These are phyloP conservation scores for Diachasmimorpha longicaudata DNA, from an alignment of 1,140 invertebrate species.

Conservation along the genomic window DNA sequence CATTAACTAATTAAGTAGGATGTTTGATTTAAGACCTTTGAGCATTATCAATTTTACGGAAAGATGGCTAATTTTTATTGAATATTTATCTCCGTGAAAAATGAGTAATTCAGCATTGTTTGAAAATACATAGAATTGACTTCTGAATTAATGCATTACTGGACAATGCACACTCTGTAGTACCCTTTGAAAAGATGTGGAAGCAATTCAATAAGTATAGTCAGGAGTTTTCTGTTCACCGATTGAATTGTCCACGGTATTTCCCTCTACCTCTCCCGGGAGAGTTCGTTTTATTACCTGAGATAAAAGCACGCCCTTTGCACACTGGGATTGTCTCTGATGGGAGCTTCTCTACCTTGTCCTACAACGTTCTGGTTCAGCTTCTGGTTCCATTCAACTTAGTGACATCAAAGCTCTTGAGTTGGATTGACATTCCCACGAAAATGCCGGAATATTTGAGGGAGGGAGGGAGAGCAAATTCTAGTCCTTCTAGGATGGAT, in stretches of 20 bases:
- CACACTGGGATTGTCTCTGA: background rate
- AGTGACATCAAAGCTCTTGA: background rate
- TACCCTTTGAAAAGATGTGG: background rate
- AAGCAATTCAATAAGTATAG: background rate
- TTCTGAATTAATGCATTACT: background rate
- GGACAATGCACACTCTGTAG: background rate
- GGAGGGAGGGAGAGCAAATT: background rate
- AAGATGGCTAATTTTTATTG: too few relatives aligned
- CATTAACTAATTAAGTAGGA: too few relatives aligned
- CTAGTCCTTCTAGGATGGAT: background rate
- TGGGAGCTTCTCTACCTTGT: background rate
- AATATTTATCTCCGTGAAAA: too few relatives aligned
- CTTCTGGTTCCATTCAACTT: background rate
- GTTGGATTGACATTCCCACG: background rate
- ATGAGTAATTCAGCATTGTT: too few relatives aligned
- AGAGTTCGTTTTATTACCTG: background rate
- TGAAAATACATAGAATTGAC: too few relatives aligned
- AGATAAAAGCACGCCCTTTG: background rate
- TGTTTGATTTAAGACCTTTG: too few relatives aligned
- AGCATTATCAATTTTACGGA: too few relatives aligned
- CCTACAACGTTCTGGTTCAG: background rate
- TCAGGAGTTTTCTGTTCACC: background rate
- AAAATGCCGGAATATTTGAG: background rate
- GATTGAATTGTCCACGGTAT: background rate
- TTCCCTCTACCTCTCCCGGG: background rate